Percentiles rank a stretch among this genome's conserved stretches.
phyloP scores from a whole-genome alignment of 2,888 invertebrate genomes.

The Drosophila aldrichi region DNA sequence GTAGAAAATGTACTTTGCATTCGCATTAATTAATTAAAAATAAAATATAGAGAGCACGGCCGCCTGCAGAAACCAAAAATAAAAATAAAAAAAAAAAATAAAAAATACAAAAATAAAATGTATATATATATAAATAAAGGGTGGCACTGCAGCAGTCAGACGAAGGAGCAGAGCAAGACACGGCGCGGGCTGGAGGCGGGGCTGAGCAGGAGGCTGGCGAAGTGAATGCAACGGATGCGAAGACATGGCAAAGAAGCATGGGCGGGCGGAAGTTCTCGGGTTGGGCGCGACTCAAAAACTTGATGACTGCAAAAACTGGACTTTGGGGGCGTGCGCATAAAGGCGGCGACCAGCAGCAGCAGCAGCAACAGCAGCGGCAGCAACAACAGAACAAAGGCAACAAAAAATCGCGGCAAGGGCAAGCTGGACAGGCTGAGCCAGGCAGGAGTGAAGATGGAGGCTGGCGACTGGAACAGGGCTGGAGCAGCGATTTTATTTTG shows the following conservation, averaged over 20 bases:
- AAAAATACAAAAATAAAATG: slow-evolving; percentile 2
- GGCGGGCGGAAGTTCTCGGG: slow-evolving; percentile 64
- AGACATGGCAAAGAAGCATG: slow-evolving; percentile 80
- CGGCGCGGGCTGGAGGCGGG: not conserved
- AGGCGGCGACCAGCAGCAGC: slow-evolving; percentile 42
- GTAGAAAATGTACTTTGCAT: slow-evolving; percentile 83
- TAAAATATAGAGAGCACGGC: slow-evolving; percentile 71
- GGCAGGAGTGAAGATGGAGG: slow-evolving; percentile 5
- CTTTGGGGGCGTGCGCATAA: slow-evolving; percentile 73
- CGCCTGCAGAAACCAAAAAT: slow-evolving; percentile 49
- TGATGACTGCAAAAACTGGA: slow-evolving; percentile 76
- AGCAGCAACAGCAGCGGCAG: slow-evolving; percentile 34
- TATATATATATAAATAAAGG: slow-evolving; percentile 35
- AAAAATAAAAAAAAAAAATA: slow-evolving; percentile 12
- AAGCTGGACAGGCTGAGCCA: slow-evolving; percentile 40
- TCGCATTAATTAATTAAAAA: slow-evolving; percentile 84
- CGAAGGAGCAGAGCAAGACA: slow-evolving; percentile 59
- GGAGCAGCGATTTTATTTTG: slow-evolving; percentile 74
- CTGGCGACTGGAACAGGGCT: slow-evolving; percentile 22
- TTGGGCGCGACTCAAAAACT: slow-evolving; percentile 65
- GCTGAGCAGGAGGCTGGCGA: slow-evolving; percentile 25
- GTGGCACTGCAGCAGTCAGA: slow-evolving; percentile 67
- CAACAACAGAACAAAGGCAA: slow-evolving; percentile 59
- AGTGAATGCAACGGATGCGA: slow-evolving; percentile 81
- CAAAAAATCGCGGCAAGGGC: slow-evolving; percentile 32